Base-by-base conservation (phyloP, 2,888 invertebrate species). In the Troilus luridus region DNA sequence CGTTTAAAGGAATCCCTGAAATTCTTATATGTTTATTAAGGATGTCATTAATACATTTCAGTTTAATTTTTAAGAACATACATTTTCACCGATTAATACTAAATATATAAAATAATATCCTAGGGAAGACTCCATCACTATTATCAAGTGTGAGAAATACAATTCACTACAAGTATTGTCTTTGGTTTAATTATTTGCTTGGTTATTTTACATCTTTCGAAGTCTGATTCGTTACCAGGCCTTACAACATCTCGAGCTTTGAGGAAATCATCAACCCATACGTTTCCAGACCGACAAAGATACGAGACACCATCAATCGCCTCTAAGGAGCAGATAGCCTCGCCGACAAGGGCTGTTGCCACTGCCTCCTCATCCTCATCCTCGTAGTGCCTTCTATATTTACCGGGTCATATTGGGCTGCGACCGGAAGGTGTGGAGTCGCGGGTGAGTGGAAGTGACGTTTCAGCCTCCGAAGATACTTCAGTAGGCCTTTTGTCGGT, bases 341-440 rank as follows among this genome's bases (percentile, higher is more conserved):
- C 41, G 72, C 72, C 72, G 72, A 77, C 85, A 85, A 58, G 85
- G 56, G 14, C 85, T 58, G 56, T 85, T 85, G 85, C 85, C 85
- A 85, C 85, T 85, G 54, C 85, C 54, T n/a, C n/a, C 7, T n/a
- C 11, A 85, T 85, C 21, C 85, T 85, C 56, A 56, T 85, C 85
- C 56, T 85, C 56, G 21, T n/a, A 21, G n/a, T 85, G 21, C n/a
- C 56, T 54, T 58, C 85, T 85, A 85, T 85, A 85, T 85, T 85
- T 85, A 85, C 85, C 11, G 56, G 85, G 21, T 85, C 85, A 54
- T 77, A n/a, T 21, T 6, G 56, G 54, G n/a, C 14, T 11, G 21
- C 56, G 85, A 85, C 85, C 85, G 85, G 85, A 85, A 85, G 85
- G n/a, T 56, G 85, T 85, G 56, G 56, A 85, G 85, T 85, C 56